Evolutionary conservation across 2,888 invertebrate genomes (phyloP).

Genomic region (Caenorhabditis sp.): DNA sequence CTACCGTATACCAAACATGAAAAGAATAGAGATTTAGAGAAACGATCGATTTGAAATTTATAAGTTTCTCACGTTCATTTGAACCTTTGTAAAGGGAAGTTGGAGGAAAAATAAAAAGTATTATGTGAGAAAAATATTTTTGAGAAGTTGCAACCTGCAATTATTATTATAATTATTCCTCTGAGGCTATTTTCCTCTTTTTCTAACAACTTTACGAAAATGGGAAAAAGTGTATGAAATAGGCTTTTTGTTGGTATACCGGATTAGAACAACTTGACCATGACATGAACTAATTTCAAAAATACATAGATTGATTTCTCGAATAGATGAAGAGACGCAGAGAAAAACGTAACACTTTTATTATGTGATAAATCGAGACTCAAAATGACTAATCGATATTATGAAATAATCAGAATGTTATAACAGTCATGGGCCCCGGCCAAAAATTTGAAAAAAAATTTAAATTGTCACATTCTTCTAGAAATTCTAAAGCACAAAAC

Average conservation of each 20-base stretch:
- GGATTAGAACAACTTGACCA: neutral
- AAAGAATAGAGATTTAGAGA: neutral
- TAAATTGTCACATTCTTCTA: too few relatives aligned
- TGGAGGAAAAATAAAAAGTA: constrained; percentile 9
- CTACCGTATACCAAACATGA: constrained; percentile 29
- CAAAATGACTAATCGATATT: too few relatives aligned
- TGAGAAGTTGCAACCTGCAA: neutral
- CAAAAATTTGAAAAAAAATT: too few relatives aligned
- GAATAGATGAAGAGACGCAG: too few relatives aligned
- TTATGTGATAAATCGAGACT: too few relatives aligned
- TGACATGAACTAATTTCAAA: neutral
- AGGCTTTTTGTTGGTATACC: neutral
- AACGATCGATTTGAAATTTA: neutral
- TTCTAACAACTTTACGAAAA: neutral
- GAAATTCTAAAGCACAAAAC: too few relatives aligned
- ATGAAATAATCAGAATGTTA: too few relatives aligned
- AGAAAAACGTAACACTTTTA: too few relatives aligned
- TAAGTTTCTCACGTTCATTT: neutral
- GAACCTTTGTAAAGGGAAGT: neutral
- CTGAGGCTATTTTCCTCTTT: neutral
- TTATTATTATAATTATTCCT: neutral
- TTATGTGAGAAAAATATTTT: neutral
- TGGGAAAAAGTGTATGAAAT: too few relatives aligned
- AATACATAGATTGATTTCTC: neutral
- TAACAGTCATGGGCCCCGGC: too few relatives aligned